Evolutionary conservation across 1,140 invertebrate species (phyloP), one percentile per base, ranked within the genome.

Genomic region (Lycorma delicatula): DNA sequence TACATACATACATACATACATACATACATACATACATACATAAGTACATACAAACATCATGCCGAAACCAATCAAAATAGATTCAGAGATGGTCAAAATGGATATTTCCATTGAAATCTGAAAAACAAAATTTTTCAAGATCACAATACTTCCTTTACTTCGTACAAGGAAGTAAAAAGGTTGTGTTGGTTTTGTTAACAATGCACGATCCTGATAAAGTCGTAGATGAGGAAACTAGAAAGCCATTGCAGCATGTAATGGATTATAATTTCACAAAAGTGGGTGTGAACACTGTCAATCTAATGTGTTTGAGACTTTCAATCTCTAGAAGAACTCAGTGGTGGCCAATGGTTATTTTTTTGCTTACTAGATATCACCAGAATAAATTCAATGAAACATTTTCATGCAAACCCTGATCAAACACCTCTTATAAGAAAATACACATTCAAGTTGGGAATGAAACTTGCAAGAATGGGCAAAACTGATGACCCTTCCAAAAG

Each of bases 291-390:
- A 49, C 47, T 22, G 47, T 49, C 26, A 23, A 27, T 23, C 47
- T 49, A 26, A 49, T 49, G 47, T 49, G 47, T 26, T 49, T 11
- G 20, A 22, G 22, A 49, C 20, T 49, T 26, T 22, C 47, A 23
- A 49, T 23, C 22, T 49, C 47, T 22, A 49, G 47, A 49, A 49
- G 47, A 49, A 49, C 47, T 22, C 47, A 25, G 25, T 5, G 25
- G 22, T 49, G 47, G 47, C 20, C 47, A 44, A 49, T 67, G 46
- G 60, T 64, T 7, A 53, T 67, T 68, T 58, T 68, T 46, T 55
- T 36, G 50, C 13, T 29, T 70, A 36, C 29, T 71, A 48, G 59
- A 69, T 60, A 60, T 69, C 20, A 27, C 56, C 48, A 34, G 60
- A 26, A 53, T 66, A 29, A 68, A 68, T 23, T 18, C 56, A 26